Evolutionary conservation across 2,888 invertebrate species (phyloP).

Genomic region (Salticus scenicus): DNA sequence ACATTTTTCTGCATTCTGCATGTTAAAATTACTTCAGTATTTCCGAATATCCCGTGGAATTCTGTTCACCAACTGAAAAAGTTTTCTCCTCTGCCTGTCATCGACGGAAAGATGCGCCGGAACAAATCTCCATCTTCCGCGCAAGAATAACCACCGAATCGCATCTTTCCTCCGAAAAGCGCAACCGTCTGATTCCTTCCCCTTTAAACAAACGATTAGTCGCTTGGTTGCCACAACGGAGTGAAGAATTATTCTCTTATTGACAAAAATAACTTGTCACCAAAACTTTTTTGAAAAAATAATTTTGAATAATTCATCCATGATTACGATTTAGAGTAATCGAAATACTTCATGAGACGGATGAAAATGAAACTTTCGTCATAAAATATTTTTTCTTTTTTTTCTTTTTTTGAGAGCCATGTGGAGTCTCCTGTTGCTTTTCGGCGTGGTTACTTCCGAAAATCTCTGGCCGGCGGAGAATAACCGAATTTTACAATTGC

Average conservation of each 20-base stretch:
- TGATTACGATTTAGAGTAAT: too few relatives aligned
- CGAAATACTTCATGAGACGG: too few relatives aligned
- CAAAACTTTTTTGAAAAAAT: too few relatives aligned
- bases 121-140: slow-evolving; percentile 26
- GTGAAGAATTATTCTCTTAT: neutral
- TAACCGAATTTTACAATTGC: slow-evolving; percentile 47
- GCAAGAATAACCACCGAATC: slow-evolving; percentile 34
- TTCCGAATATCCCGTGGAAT: too few relatives aligned
- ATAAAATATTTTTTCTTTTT: too few relatives aligned
- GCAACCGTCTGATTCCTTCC: slow-evolving; percentile 28
- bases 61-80: slow-evolving; percentile 32
- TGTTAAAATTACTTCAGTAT: too few relatives aligned
- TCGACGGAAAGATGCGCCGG: slow-evolving; percentile 33
- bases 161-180: slow-evolving; percentile 37
- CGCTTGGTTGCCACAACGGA: neutral
- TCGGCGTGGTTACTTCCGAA: slow-evolving; percentile 13
- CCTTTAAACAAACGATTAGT: slow-evolving; percentile 28
- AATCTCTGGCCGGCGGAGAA: slow-evolving; percentile 45
- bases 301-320: too few relatives aligned
- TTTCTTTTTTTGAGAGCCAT: slow-evolving; percentile 1
- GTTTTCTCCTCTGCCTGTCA: slow-evolving; percentile 28
- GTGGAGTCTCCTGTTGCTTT: slow-evolving; percentile 35
- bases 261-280: too few relatives aligned
- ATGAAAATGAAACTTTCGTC: too few relatives aligned
- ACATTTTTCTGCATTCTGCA: too few relatives aligned